These are phyloP conservation scores for Melanocharis versteri DNA, from an alignment of 2,113 vertebrate genomes.

Conservation along the genomic window DNA sequence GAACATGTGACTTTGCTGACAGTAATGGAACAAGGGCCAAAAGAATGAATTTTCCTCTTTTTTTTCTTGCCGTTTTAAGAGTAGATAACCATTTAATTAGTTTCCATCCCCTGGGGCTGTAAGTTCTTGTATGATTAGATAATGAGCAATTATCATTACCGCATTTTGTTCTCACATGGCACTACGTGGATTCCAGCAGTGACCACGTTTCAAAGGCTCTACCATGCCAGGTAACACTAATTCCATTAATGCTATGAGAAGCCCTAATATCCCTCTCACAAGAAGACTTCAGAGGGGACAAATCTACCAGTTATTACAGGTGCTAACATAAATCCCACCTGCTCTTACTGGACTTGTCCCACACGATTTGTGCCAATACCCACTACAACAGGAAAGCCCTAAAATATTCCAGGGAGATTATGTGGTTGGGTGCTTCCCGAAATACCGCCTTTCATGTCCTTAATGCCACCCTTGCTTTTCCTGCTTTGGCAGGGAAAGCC, in stretches of 20 bases:
- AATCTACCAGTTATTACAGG: background rate
- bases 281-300: background rate
- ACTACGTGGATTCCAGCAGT: background rate
- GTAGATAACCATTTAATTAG: background rate
- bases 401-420: background rate
- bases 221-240: too few species aligned
- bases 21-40: background rate
- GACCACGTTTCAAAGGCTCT: background rate
- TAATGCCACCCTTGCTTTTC: conserved; percentile 1
- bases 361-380: background rate
- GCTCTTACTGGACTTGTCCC: background rate
- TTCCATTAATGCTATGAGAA: too few species aligned
- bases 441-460: background rate
- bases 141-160: conserved; percentile 6
- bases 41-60: background rate
- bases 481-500: conserved; percentile 7
- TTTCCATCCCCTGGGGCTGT: background rate
- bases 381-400: background rate
- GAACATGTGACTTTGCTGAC: background rate
- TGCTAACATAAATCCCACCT: background rate
- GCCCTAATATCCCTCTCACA: background rate
- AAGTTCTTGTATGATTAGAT: conserved; percentile 29
- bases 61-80: background rate
- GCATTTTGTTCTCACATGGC: background rate
- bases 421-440: background rate